Conservation (phyloP, 1,140 invertebrate species). For the Maniola jurtina region DNA sequence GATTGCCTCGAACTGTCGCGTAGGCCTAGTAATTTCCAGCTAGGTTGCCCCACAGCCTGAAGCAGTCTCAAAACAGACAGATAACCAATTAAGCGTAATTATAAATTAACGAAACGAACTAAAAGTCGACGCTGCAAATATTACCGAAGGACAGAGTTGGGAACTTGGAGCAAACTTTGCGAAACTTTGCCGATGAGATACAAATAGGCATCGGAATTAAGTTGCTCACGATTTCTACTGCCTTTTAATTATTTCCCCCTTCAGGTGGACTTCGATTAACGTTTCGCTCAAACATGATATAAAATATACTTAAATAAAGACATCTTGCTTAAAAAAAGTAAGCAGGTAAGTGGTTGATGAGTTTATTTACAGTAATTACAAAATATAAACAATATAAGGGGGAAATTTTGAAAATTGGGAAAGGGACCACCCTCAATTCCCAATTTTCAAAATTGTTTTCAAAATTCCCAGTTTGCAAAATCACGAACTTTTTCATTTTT, state of each 20-base stretch:
- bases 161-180: conserved; percentile 43
- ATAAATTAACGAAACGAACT: conserved; percentile 56
- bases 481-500: too few species aligned
- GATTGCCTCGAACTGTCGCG: too few species aligned
- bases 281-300: background rate
- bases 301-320: background rate
- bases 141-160: conserved; percentile 39
- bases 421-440: too few species aligned
- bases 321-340: background rate
- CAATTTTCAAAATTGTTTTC: too few species aligned
- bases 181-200: conserved; percentile 52
- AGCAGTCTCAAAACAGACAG: conserved; percentile 37
- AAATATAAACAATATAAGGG: too few species aligned
- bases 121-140: conserved; percentile 49
- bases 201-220: conserved; percentile 68
- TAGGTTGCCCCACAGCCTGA: conserved; percentile 7
- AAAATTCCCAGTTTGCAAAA: too few species aligned
- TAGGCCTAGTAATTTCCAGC: too few species aligned
- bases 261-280: conserved; percentile 35
- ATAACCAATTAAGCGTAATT: conserved; percentile 57
- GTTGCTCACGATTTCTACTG: conserved; percentile 57
- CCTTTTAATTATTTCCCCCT: conserved; percentile 69
- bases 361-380: too few species aligned
- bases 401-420: too few species aligned
- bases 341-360: too few species aligned